phyloP scores from a whole-genome alignment of 1,140 invertebrate species.

The Drosophila dunni region DNA sequence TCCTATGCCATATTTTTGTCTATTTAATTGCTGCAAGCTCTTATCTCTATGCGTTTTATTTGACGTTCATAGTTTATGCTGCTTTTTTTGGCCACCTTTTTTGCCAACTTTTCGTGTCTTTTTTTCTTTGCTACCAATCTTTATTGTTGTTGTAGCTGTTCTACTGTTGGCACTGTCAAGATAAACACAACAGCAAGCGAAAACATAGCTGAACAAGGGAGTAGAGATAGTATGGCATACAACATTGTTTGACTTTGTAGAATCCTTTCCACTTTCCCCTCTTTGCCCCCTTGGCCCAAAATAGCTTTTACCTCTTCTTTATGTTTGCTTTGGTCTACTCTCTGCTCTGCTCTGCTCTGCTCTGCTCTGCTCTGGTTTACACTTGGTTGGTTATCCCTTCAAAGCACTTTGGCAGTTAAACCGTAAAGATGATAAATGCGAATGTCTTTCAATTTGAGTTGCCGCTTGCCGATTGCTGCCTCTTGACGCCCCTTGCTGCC shows the following conservation, averaged over 20 bases:
- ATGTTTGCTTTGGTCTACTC: conserved; percentile 35
- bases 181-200: conserved; percentile 59
- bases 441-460: conserved; percentile 79
- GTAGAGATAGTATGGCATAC: conserved; percentile 70
- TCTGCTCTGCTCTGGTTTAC: conserved; percentile 35
- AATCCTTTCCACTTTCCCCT: conserved; percentile 46
- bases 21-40: conserved; percentile 54
- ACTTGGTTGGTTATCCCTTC: conserved; percentile 51
- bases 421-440: conserved; percentile 82
- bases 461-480: conserved; percentile 8
- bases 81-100: conserved; percentile 60
- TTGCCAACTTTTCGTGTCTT: conserved; percentile 10
- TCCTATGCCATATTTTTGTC: conserved; percentile 46
- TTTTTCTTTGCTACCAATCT: not conserved
- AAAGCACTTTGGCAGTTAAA: conserved; percentile 79
- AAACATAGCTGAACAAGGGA: conserved; percentile 24
- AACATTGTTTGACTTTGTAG: conserved; percentile 79
- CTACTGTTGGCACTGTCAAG: conserved; percentile 40
- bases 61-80: conserved; percentile 79
- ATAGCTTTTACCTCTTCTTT: conserved; percentile 5
- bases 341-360: conserved; percentile 14
- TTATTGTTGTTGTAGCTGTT: conserved; percentile 1
- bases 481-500: not conserved
- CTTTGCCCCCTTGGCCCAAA: not conserved
- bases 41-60: conserved; percentile 69